Base-by-base conservation (phyloP, 2,113 vertebrate genomes). In the Galbula dea region DNA sequence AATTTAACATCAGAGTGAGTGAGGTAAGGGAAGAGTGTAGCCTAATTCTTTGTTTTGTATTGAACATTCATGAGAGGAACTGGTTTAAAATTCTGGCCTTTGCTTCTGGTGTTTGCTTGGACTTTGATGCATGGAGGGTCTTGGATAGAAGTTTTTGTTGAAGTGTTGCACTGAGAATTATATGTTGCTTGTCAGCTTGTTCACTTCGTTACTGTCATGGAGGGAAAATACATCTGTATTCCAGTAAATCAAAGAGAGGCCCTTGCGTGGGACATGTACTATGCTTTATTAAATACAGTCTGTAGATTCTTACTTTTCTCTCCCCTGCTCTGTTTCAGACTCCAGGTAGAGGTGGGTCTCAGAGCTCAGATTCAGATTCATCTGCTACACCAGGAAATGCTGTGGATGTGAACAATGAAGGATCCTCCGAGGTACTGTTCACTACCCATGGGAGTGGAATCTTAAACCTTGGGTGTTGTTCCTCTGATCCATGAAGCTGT, bases 291-390 rank as follows among this genome's bases (percentile, higher is more conserved):
- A 55, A 80, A 69, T 34, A 22, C 23, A 49, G 23, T 49, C 26
- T 49, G 7, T 15, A 49, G 45, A 14, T 19, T 32, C 32, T 84
- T 1, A 83, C 52, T 86, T 91, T 79, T 75, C 13, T 72, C 26
- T 88, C 19, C 39, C 15, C 57, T 32, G 5, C 96, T 27, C 39
- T 96, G 0, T 97, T 97, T 88, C 95, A 99, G 99, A 99, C 99
- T 96, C 99, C 99, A 68, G 99, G 99, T 87, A 99, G 99, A 97
- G 99, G 98, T 96, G 99, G 99, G 29, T 98, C 99, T 95, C 98
- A 99, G 98, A 98, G 98, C 74, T 98, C 99, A 2, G 99, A 99
- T 92, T 98, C 98, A 0, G 99, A 99, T 96, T 98, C 98, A 83
- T 98, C 99, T 65, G 98, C 98, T 93, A 95, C 98, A 34, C 94